Conservation (phyloP, 2,888 invertebrate genomes). For the Pseudanteris insignis region DNA sequence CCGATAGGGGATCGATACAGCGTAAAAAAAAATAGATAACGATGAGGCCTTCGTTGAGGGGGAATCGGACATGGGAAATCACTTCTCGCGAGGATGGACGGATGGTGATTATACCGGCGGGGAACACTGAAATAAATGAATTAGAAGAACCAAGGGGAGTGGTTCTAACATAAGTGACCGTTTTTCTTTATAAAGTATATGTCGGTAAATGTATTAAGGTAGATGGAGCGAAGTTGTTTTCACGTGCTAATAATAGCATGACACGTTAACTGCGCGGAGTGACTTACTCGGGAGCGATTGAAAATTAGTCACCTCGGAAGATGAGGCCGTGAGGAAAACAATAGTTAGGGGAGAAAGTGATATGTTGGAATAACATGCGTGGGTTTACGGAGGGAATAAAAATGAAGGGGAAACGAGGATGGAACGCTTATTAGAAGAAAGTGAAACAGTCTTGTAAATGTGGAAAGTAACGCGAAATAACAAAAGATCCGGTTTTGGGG, state of each 20-base stretch:
- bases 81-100: conserved; percentile 15
- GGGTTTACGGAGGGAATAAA: conserved; percentile 4
- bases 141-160: conserved; percentile 5
- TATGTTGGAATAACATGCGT: conserved; percentile 9
- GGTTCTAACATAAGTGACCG: conserved; percentile 6
- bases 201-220: conserved; percentile 21
- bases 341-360: conserved; percentile 17
- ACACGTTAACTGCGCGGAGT: conserved; percentile 3
- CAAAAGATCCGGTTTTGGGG: conserved; percentile 12
- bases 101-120: conserved; percentile 6
- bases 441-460: conserved; percentile 18
- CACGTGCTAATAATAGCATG: conserved; percentile 3
- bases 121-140: conserved; percentile 26
- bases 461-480: conserved; percentile 15
- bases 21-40: conserved; percentile 10
- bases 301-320: conserved; percentile 19
- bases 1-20: too few relatives aligned
- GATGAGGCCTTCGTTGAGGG: conserved; percentile 19
- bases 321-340: conserved; percentile 11
- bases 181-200: conserved; percentile 16
- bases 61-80: conserved; percentile 30
- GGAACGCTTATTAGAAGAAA: conserved; percentile 28
- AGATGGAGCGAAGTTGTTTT: conserved; percentile 12
- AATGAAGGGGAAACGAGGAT: conserved; percentile 10
- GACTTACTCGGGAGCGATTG: conserved; percentile 14